Evolutionary conservation across 2,797 vertebrate species (phyloP).

Genomic region (Simalia tracyae): DNA sequence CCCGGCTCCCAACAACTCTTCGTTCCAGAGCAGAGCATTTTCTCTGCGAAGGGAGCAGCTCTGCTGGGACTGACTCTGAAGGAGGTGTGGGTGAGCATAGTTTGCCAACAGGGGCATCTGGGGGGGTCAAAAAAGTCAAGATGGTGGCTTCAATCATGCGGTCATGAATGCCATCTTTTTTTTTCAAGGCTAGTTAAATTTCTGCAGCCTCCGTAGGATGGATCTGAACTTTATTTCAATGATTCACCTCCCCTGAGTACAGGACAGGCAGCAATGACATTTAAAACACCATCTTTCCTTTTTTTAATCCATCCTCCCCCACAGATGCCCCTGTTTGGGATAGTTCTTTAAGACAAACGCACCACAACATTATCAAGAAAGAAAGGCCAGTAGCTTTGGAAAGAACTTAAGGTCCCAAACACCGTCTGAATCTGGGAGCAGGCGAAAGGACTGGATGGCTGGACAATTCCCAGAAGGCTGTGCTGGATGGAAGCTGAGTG

Average conservation of each 20-base stretch:
- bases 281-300: background rate
- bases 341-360: background rate
- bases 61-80: no score
- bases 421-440: background rate
- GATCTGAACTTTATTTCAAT: background rate
- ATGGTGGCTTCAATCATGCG: background rate
- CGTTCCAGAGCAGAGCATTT: background rate
- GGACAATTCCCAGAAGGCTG: background rate
- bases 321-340: background rate
- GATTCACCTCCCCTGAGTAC: background rate
- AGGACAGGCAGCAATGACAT: background rate
- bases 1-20: background rate
- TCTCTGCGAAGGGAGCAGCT: no score
- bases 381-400: background rate
- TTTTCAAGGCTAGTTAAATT: background rate
- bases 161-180: background rate
- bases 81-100: no score
- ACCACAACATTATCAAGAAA: background rate
- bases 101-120: no score
- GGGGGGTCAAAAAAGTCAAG: no score
- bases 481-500: background rate
- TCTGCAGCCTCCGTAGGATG: background rate
- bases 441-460: background rate
- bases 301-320: background rate
- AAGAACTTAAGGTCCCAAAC: background rate